Evolutionary conservation across 2,797 vertebrate genomes (phyloP), one percentile per base, ranked within the genome.

Genomic region (Karalla daura): DNA sequence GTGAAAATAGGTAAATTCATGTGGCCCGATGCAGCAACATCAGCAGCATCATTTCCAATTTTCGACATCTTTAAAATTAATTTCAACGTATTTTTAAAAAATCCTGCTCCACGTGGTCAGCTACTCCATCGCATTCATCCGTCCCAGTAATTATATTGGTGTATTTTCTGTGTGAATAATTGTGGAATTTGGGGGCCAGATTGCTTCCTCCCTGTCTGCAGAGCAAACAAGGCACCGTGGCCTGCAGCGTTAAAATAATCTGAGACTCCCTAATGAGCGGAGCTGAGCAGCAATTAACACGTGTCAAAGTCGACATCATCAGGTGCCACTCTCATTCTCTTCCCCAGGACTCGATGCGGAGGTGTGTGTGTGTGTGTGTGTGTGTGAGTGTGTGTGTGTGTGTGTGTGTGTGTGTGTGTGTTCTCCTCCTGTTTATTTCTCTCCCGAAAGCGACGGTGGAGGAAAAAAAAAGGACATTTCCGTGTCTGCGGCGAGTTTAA

Each of bases 231-330:
- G 78, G 81, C 87, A 68, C 30, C 12, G 83, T 84, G 78, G 76
- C 91, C 94, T 92, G 95, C 91, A 95, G 95, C 94, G 93, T 91
- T 92, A 91, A 94, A 95, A 96, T 95, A 94, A 95, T 95, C 92
- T 93, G 94, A 94, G 95, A 91, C 94, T 96, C 94, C 93, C 94
- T 97, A 96, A 99, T 98, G 96, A 97, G 95, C 85, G 93, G 95
- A 96, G 92, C 95, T 95, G 95, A 88, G 78, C 93, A 94, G 94
- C 96, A 98, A 98, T 98, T 98, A 99, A 97, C 94, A 92, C 95
- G 93, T 94, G 96, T 96, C 97, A 96, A 93, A 95, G 95, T 95
- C 95, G 93, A 95, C 96, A 95, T 96, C 96, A 94, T 98, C 96
- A 96, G 95, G 95, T 97, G 96, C 95, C 96, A 96, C 93, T 97